These are phyloP conservation scores for Gerris lacustris DNA, from an alignment of 2,888 invertebrate species.

Conservation along the genomic window DNA sequence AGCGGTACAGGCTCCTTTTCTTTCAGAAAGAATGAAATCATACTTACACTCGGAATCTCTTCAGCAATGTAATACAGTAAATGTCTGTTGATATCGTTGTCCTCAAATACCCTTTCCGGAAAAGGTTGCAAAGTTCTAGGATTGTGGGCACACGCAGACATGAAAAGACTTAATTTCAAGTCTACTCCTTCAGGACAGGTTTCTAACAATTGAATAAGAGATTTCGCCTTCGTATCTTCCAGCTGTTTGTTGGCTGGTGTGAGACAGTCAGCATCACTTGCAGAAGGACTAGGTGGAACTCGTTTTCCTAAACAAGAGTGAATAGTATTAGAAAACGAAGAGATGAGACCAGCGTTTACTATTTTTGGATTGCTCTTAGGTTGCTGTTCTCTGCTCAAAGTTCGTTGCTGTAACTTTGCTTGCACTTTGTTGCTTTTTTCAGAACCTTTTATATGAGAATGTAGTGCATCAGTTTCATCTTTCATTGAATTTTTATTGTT, in stretches of 20 bases:
- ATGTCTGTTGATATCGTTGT: not conserved
- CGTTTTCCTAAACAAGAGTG: not conserved
- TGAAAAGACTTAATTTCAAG: constrained; percentile 9
- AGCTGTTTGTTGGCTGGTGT: not conserved
- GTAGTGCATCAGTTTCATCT: no score
- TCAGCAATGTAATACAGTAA: not conserved
- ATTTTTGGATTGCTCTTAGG: no score
- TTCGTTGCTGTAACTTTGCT: no score
- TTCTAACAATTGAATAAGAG: not conserved
- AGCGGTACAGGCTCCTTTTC: not conserved
- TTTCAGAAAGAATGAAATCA: not conserved
- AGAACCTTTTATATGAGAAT: no score
- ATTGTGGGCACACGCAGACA: not conserved
- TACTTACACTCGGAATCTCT: not conserved
- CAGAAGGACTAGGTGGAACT: not conserved
- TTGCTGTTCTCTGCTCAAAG: no score
- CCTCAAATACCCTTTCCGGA: not conserved
- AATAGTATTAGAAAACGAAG: not conserved
- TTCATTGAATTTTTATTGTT: no score
- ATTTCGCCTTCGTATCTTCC: not conserved
- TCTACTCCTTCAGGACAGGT: not conserved
- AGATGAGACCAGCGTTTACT: no score
- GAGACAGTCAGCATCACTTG: not conserved
- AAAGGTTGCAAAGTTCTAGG: not conserved
- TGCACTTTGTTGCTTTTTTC: no score